These are phyloP conservation scores for Chaunax sp. DNA, from an alignment of 2,797 vertebrate species.

Conservation along the genomic window DNA sequence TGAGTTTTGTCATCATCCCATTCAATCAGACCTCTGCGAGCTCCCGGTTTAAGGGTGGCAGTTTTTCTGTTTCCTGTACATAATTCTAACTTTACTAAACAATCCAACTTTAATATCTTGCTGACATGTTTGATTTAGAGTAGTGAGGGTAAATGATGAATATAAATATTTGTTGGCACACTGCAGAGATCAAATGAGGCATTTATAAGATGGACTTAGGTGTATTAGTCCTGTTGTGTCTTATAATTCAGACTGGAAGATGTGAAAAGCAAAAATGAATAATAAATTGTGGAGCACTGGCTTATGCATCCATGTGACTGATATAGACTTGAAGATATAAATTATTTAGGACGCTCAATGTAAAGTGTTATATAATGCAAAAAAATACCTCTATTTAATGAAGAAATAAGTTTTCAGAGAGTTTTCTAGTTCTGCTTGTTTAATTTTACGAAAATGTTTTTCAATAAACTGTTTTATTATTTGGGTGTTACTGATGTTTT, in stretches of 20 bases:
- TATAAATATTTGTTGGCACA: constrained; percentile 5
- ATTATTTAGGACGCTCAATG: constrained; percentile 49
- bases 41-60: no score
- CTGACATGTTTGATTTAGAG: not conserved
- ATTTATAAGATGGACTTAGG: constrained; percentile 15
- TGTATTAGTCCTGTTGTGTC: not conserved
- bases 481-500: constrained; percentile 18
- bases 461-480: constrained; percentile 36
- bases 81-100: not conserved
- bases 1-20: not conserved
- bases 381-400: constrained; percentile 41
- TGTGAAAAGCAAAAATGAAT: not conserved
- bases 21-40: not conserved
- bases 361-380: constrained; percentile 47
- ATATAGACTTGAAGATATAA: constrained; percentile 30
- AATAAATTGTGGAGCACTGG: constrained; percentile 9
- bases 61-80: constrained; percentile 1
- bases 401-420: constrained; percentile 14
- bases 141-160: not conserved
- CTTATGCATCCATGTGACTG: constrained; percentile 26
- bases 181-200: not conserved
- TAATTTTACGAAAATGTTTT: constrained; percentile 30
- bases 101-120: not conserved
- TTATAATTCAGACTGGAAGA: constrained; percentile 11
- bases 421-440: constrained; percentile 11